Evolutionary conservation across 2,888 invertebrate species (phyloP).

Genomic region (Neoitamus cyanurus): DNA sequence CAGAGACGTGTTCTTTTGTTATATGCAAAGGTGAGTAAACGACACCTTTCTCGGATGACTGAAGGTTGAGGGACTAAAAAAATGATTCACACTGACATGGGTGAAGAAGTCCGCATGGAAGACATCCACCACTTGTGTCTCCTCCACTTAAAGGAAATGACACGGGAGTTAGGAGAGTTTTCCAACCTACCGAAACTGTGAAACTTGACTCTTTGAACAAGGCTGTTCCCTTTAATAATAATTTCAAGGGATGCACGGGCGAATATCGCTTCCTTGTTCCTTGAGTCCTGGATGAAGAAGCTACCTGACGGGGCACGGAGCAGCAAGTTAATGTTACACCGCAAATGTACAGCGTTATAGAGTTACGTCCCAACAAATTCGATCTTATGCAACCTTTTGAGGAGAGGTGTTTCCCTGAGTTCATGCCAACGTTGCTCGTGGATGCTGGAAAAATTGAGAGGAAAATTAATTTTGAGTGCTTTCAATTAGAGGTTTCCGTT

Average conservation of each 20-base stretch:
- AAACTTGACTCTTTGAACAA: conserved; percentile 22
- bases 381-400: background rate
- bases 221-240: conserved; percentile 6
- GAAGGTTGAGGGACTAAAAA: background rate
- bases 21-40: conserved; percentile 39
- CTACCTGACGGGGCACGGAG: background rate
- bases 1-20: conserved; percentile 26
- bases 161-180: background rate
- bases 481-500: background rate
- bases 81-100: background rate
- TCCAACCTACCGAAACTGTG: background rate
- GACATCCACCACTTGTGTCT: background rate
- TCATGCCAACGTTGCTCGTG: background rate
- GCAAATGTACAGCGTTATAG: background rate
- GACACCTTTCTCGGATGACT: conserved; percentile 41
- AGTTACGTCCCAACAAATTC: background rate
- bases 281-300: background rate
- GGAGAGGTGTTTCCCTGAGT: background rate
- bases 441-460: background rate
- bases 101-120: too few species aligned
- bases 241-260: background rate
- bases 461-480: background rate
- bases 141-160: background rate
- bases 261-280: background rate
- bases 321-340: background rate